A percentile compares a stretch with the other conserved stretches of the same genome.
These are phyloP conservation scores for Conus canariensis DNA, from an alignment of 2,888 invertebrate genomes.

Conservation along the genomic window DNA sequence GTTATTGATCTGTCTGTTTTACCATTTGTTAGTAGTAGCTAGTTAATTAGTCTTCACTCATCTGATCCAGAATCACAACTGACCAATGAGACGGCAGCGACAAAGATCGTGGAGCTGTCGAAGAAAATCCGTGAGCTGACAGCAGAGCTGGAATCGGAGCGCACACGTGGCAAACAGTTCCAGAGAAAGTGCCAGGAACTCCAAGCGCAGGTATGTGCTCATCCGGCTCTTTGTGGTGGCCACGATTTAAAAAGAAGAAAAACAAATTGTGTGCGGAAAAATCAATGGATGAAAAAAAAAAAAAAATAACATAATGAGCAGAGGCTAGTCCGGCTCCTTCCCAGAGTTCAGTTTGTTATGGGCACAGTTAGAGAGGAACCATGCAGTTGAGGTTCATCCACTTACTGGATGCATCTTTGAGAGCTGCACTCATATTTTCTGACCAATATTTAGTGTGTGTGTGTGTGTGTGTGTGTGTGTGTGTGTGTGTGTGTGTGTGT, in stretches of 20 bases:
- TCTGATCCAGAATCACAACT: constrained; percentile 48
- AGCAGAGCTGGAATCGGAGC: constrained; percentile 76
- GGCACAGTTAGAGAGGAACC: too few relatives aligned
- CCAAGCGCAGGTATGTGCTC: constrained; percentile 69
- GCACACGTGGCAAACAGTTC: constrained; percentile 72
- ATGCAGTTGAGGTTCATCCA: too few relatives aligned
- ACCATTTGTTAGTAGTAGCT: not conserved
- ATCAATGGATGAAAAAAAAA: too few relatives aligned
- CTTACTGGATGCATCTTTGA: too few relatives aligned
- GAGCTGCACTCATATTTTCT: too few relatives aligned
- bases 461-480: constrained; percentile 5
- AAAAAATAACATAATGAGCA: too few relatives aligned
- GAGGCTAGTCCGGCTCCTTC: not conserved
- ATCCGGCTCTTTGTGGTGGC: not conserved
- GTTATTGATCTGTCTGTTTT: not conserved
- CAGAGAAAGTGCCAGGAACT: constrained; percentile 74
- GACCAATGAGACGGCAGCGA: constrained; percentile 76
- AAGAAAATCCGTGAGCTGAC: constrained; percentile 77
- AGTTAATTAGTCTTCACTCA: too few relatives aligned
- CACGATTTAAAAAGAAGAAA: too few relatives aligned
- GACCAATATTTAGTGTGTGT: not conserved
- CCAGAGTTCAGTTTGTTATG: too few relatives aligned
- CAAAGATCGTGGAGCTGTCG: constrained; percentile 78
- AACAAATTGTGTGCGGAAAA: too few relatives aligned
- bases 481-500: constrained; percentile 15